phyloP scores from a whole-genome alignment of 2,888 invertebrate species.

The Polymixis flavicincta region DNA sequence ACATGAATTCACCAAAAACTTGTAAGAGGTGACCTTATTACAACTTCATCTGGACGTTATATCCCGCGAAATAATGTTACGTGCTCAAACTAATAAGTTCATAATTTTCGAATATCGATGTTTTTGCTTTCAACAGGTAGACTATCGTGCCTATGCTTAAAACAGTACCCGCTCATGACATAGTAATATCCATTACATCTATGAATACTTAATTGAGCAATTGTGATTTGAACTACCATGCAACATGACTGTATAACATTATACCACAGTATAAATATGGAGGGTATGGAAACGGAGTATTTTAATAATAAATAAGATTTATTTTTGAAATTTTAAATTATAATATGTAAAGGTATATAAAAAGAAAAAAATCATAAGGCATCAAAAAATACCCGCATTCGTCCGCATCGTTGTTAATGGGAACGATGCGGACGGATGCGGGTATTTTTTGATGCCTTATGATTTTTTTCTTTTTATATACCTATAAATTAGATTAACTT shows the following conservation, averaged over 20 bases:
- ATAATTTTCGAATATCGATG: slow-evolving; percentile 25
- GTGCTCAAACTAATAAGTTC: slow-evolving; percentile 40
- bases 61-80: slow-evolving; percentile 29
- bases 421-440: too few relatives aligned
- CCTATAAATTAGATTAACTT: too few relatives aligned
- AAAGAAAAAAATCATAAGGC: too few relatives aligned
- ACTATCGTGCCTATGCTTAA: slow-evolving; percentile 21
- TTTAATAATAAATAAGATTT: too few relatives aligned
- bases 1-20: slow-evolving; percentile 21
- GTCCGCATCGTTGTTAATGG: too few relatives aligned
- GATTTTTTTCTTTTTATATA: too few relatives aligned
- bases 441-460: too few relatives aligned
- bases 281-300: too few relatives aligned
- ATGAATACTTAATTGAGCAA: slow-evolving; percentile 50
- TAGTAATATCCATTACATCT: slow-evolving; percentile 47
- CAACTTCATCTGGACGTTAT: slow-evolving; percentile 36
- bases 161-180: neutral
- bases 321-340: too few relatives aligned
- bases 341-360: too few relatives aligned
- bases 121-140: slow-evolving; percentile 55
- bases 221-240: slow-evolving; percentile 44
- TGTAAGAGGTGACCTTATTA: slow-evolving; percentile 31
- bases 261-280: too few relatives aligned
- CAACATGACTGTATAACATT: slow-evolving; percentile 14
- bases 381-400: too few relatives aligned